Evolutionary conservation across 1,140 invertebrate genomes (phyloP), one percentile per base, ranked within the genome.

Genomic region (Drosophila eugracilis): DNA sequence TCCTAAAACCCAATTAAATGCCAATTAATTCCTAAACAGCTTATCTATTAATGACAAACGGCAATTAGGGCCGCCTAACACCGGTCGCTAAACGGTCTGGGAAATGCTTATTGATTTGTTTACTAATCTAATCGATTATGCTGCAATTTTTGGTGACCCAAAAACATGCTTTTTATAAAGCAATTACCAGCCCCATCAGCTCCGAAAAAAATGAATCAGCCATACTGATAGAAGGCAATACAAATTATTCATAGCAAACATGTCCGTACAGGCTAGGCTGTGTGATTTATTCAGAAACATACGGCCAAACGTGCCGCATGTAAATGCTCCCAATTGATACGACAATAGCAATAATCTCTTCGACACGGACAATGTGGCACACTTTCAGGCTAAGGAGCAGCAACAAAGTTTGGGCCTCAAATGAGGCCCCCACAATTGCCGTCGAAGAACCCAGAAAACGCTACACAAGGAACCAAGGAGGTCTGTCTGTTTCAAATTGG

Each of bases 201-300:
- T 28, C 17, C 39, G n/a, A 26, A 26, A 7, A 6, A 5, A 28
- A 12, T 5, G 32, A 21, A n/a, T n/a, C 6, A 6, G 14, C 14
- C 14, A 5, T n/a, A 12, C 4, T 9, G 24, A 22, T 14, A 22
- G 5, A 26, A 19, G 19, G 36, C 42, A 52, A 49, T 17, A 60
- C 57, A 71, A 79, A 79, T 75, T 63, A 79, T 80, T 79, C 63
- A 78, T 80, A 63, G n/a, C 34, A 17, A 42, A 52, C 45, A 66
- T 32, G 60, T 42, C 36, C 44, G 21, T 42, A 48, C 57, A 34
- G 32, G 37, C 26, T 48, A n/a, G n/a, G n/a, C n/a, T n/a, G n/a
- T n/a, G 58, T 66, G 62, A 65, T 62, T 65, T 65, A 65, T 65
- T 65, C 30, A 60, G 24, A 41, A 54, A 54, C 37, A 28, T 57